A percentile compares a stretch with the other conserved stretches of the same genome.
Evolutionary conservation across 1,140 invertebrate genomes (phyloP).

Genomic region (Littorina saxatilis): DNA sequence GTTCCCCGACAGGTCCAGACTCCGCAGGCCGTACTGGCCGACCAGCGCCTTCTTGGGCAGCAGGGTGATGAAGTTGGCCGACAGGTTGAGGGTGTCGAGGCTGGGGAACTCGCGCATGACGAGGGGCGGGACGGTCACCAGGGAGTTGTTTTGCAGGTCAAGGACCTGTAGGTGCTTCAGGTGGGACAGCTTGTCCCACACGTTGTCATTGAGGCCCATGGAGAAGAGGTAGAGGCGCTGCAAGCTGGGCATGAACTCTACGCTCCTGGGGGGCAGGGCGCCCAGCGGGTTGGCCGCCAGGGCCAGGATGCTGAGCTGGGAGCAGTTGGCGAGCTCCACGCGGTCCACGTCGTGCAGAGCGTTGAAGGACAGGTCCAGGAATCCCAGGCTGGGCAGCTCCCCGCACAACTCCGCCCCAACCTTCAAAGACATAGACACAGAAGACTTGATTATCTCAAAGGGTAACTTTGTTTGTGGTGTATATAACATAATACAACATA

Average conservation of each 20-base stretch:
- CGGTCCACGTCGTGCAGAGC: conserved; percentile 15
- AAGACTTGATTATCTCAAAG: too few species aligned
- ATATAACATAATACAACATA: too few species aligned
- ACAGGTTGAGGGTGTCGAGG: conserved; percentile 36
- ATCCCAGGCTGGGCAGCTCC: conserved; percentile 30
- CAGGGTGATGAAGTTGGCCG: conserved; percentile 37
- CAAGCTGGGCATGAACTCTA: conserved; percentile 25
- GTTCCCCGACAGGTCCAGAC: conserved; percentile 48
- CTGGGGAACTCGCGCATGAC: conserved; percentile 40
- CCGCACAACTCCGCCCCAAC: conserved; percentile 23
- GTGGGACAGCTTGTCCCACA: conserved; percentile 40
- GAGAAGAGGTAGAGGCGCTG: conserved; percentile 37
- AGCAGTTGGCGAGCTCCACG: conserved; percentile 33
- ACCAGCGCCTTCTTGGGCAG: conserved; percentile 41
- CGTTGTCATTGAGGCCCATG: conserved; percentile 41
- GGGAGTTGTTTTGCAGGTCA: conserved; percentile 36
- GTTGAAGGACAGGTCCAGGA: conserved; percentile 48
- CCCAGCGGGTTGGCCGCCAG: conserved; percentile 38
- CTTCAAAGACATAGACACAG: too few species aligned
- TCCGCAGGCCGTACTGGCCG: conserved; percentile 31
- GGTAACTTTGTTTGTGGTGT: too few species aligned
- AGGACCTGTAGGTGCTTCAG: conserved; percentile 29
- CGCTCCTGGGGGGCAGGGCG: conserved; percentile 19
- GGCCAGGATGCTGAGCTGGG: conserved; percentile 34
- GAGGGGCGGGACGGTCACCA: conserved; percentile 26